A percentile compares a stretch with the other conserved stretches of the same genome.
These are phyloP conservation scores for Rhabdomys pumilio DNA, from an alignment of 2,797 vertebrate genomes.

Conservation along the genomic window DNA sequence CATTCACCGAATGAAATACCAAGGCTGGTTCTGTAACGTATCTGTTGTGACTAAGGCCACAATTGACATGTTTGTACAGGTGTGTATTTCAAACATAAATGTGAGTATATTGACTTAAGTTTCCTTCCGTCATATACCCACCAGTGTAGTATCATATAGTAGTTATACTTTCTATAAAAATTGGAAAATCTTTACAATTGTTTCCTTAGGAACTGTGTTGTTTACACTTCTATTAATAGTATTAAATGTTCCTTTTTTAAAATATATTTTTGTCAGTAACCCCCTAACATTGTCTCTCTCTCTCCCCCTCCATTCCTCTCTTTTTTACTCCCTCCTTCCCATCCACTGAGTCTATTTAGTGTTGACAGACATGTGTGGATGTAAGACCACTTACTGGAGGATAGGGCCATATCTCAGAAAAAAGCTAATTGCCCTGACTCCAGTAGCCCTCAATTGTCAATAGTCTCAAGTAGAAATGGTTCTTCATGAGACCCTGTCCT, in stretches of 20 bases:
- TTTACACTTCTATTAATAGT: not conserved
- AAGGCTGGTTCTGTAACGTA: not conserved
- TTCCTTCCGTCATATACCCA: not conserved
- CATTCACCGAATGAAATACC: not conserved
- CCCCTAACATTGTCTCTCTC: not conserved
- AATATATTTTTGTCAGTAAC: not conserved
- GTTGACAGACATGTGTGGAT: not conserved
- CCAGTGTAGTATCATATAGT: not conserved
- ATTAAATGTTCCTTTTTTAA: not conserved
- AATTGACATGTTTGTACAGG: not conserved
- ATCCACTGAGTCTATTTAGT: not conserved
- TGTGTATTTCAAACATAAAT: not conserved
- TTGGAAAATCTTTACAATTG: not conserved
- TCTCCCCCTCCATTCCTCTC: not conserved
- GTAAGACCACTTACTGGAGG: not conserved
- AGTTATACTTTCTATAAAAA: too few species aligned
- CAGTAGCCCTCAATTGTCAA: not conserved
- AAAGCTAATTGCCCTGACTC: not conserved
- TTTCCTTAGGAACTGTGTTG: not conserved
- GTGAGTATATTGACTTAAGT: not conserved
- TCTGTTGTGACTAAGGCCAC: not conserved
- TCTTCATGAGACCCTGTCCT: not conserved
- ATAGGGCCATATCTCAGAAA: not conserved
- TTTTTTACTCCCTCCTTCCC: too few species aligned
- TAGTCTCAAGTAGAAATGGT: not conserved